phyloP scores from a whole-genome alignment of 2,888 invertebrate species.

The Ptychoptera contaminata region DNA sequence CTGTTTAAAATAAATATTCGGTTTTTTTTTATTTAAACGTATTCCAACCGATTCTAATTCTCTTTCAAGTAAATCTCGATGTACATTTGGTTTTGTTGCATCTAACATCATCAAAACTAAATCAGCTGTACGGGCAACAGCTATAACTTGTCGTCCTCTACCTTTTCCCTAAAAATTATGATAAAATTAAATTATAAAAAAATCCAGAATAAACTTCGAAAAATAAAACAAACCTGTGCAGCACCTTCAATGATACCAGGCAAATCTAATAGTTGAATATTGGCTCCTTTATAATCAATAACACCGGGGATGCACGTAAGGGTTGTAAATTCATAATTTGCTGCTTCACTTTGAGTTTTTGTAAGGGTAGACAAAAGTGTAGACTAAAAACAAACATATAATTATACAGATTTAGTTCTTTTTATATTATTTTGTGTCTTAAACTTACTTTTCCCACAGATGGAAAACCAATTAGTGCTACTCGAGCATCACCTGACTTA shows the following conservation, averaged over 20 bases:
- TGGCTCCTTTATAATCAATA: constrained; percentile 95
- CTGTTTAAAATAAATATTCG: constrained; percentile 97
- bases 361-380: constrained; percentile 91
- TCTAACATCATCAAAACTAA: constrained; percentile 98
- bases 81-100: constrained; percentile 95
- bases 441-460: constrained; percentile 80
- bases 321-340: constrained; percentile 97
- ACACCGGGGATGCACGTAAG: constrained; percentile 98
- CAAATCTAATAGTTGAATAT: constrained; percentile 93
- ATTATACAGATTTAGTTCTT: neutral
- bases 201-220: neutral
- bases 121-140: constrained; percentile 96
- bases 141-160: constrained; percentile 88
- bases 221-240: constrained; percentile 42
- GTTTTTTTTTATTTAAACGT: constrained; percentile 83
- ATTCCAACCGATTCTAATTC: constrained; percentile 98
- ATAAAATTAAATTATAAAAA: neutral
- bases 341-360: constrained; percentile 91
- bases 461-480: constrained; percentile 96
- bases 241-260: constrained; percentile 99
- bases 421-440: neutral
- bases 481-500: constrained; percentile 97
- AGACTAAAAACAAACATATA: constrained; percentile 36
- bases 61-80: constrained; percentile 75
- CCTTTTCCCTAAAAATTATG: constrained; percentile 52